A percentile compares a stretch with the other conserved stretches of the same genome.
Conservation (phyloP, 2,113 vertebrate genomes). For the Python bivittatus region DNA sequence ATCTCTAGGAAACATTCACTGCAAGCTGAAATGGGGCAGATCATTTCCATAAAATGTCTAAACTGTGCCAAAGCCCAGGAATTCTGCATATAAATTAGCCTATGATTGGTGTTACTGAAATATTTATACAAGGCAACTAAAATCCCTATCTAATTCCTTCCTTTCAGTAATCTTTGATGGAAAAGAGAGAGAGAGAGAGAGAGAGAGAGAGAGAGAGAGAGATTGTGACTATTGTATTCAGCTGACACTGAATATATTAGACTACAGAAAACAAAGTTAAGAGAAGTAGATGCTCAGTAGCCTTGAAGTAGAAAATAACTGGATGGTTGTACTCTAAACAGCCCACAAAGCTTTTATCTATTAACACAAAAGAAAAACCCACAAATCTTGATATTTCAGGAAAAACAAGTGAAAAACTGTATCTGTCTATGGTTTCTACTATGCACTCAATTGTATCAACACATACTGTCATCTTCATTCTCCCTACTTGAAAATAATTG, state of each 20-base stretch:
- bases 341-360: constrained; percentile 44
- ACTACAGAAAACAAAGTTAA: constrained; percentile 5
- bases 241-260: neutral
- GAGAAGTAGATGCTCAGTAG: too few relatives aligned
- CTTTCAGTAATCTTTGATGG: neutral
- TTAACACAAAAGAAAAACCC: neutral
- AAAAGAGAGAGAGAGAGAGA: neutral
- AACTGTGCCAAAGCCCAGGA: neutral
- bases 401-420: constrained; percentile 8
- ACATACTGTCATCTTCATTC: constrained; percentile 2
- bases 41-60: neutral
- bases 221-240: neutral
- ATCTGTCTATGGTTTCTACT: neutral
- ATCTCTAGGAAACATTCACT: too few relatives aligned
- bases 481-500: constrained; percentile 39
- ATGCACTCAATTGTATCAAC: fast-evolving
- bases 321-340: constrained; percentile 53
- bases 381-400: constrained; percentile 25
- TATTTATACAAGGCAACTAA: neutral
- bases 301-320: constrained; percentile 40
- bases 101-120: neutral
- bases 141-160: neutral
- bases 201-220: neutral
- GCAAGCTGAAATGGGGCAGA: too few relatives aligned
- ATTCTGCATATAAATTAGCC: neutral